Percentiles rank a stretch among this genome's conserved stretches.
Evolutionary conservation across 2,888 invertebrate genomes (phyloP).

Genomic region (Urechis unicinctus): DNA sequence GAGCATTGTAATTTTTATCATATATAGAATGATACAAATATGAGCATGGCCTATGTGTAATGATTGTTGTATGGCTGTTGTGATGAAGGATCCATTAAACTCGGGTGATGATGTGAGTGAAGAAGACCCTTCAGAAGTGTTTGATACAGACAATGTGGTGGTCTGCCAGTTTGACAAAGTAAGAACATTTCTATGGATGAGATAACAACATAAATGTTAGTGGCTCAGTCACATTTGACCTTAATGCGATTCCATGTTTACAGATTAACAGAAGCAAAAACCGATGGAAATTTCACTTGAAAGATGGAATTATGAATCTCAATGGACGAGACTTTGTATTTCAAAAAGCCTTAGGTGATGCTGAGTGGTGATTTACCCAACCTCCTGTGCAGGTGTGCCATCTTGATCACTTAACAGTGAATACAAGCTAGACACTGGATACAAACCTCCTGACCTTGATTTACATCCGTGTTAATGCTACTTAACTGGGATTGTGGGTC

Average conservation of each 20-base stretch:
- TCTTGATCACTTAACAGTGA: no score
- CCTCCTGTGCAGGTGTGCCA: no score
- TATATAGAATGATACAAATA: no score
- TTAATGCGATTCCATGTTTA: conserved; percentile 35
- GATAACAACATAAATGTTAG: no score
- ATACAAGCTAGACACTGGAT: no score
- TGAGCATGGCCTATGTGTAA: no score
- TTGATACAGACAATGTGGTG: conserved; percentile 98
- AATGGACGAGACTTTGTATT: conserved; percentile 97
- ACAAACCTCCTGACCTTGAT: no score
- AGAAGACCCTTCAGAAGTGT: conserved; percentile 86
- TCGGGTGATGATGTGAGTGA: conserved; percentile 89
- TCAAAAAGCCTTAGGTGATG: conserved; percentile 97
- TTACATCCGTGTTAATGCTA: no score
- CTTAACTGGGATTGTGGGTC: no score
- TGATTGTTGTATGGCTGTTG: conserved; percentile 1
- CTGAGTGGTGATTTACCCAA: conserved; percentile 89
- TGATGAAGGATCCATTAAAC: conserved; percentile 77
- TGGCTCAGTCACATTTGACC: no score
- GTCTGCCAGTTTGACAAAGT: conserved; percentile 99
- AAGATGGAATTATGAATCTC: conserved; percentile 99
- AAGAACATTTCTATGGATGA: no score
- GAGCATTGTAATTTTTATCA: not conserved
- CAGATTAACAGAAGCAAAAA: conserved; percentile 95
- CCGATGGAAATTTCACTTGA: conserved; percentile 98